phyloP scores from a whole-genome alignment of 2,888 invertebrate species.

The Eupithecia centaureata region DNA sequence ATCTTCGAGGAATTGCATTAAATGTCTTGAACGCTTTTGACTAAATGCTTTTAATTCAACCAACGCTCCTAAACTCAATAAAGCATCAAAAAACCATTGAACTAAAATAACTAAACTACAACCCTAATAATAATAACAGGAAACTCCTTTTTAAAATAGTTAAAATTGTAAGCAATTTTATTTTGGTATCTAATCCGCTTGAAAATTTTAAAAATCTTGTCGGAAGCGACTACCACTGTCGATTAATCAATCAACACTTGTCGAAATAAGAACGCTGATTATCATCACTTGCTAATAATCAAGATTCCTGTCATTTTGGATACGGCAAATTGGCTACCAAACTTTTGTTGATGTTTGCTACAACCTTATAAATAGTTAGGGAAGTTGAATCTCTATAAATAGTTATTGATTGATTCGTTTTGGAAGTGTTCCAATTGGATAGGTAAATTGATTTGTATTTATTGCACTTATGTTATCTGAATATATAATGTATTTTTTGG shows the following conservation, averaged over 20 bases:
- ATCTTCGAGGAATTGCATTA: background rate
- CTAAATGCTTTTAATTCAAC: background rate
- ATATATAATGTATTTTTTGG: too few species aligned
- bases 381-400: constrained; percentile 22
- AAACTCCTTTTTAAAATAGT: too few species aligned
- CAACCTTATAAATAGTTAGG: constrained; percentile 23
- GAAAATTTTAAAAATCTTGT: constrained; percentile 5
- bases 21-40: too few species aligned
- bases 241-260: constrained; percentile 8
- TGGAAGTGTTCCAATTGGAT: constrained; percentile 33
- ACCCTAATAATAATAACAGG: too few species aligned
- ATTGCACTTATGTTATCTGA: background rate
- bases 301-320: background rate
- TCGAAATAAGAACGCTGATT: background rate
- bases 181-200: too few species aligned
- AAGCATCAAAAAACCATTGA: background rate
- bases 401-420: constrained; percentile 23
- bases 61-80: background rate
- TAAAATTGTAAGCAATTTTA: too few species aligned
- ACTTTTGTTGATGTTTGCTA: constrained; percentile 9
- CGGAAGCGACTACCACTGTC: background rate
- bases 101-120: too few species aligned
- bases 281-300: background rate
- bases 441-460: constrained; percentile 11
- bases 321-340: constrained; percentile 7